Conservation (phyloP, 2,113 vertebrate genomes). For the Pionites leucogaster region DNA sequence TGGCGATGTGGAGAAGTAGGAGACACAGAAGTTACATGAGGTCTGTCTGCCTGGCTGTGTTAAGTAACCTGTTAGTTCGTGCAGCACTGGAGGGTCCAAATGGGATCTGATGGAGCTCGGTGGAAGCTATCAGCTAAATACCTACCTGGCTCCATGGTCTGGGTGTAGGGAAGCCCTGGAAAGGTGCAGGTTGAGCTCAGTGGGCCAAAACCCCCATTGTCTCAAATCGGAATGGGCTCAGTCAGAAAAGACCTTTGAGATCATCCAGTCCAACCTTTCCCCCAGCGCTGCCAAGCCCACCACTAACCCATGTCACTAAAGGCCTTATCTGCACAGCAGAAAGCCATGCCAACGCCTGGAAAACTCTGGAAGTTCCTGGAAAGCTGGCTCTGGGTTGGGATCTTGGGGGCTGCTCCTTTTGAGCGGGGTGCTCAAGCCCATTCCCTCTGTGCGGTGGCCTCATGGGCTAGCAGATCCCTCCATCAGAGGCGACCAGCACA, state of each 20-base stretch:
- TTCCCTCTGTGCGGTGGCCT: background rate
- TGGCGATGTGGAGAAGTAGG: background rate
- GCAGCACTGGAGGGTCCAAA: background rate
- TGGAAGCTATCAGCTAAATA: background rate
- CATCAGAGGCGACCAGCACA: accelerated
- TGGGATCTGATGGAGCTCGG: background rate
- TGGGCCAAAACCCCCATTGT: background rate
- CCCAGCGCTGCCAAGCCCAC: background rate
- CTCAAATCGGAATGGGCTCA: background rate
- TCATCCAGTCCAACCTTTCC: background rate
- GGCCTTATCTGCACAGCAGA: background rate
- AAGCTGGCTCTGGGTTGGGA: background rate
- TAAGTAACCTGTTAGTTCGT: background rate
- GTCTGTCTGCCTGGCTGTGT: background rate
- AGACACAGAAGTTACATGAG: background rate
- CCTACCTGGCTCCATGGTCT: background rate
- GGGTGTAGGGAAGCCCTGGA: background rate
- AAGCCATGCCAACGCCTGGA: background rate
- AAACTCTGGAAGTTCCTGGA: background rate
- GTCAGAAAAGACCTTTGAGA: background rate
- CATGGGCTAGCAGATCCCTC: background rate
- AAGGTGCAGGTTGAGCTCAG: background rate
- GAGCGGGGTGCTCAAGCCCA: accelerated
- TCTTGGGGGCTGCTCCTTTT: background rate
- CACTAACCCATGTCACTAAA: background rate